Evolutionary conservation across 2,797 vertebrate species (phyloP), one percentile per base, ranked within the genome.

Genomic region (Cyprinodon diabolis): DNA sequence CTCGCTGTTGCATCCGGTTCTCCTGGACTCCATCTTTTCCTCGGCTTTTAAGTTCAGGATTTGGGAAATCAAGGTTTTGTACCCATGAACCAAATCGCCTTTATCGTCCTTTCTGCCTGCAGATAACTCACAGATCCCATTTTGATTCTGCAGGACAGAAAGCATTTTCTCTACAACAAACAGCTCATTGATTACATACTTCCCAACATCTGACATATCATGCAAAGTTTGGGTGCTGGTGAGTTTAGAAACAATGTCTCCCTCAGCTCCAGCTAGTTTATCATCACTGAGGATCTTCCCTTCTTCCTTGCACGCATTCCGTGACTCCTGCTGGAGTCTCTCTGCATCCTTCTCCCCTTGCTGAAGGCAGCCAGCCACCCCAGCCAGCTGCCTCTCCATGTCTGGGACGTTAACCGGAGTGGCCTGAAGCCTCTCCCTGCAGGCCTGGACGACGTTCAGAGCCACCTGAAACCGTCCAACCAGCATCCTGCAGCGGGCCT

Each of bases 111-210:
- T 80, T 1, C 87, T 81, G 0, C 86, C 75, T 54, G 86, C 82
- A 47, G 88, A 81, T 11, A 94, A 82, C 55, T 94, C 92, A 2
- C 80, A 77, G 52, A 94, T 84, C 14, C 86, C 74, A 10, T 82
- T 90, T 0, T 92, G 94, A 66, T 88, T 95, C 90, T 94, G 93
- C 52, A 99, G 76, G 48, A 95, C 95, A 55, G 95, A 94, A 0
- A 95, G 90, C 81, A 98, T 96, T 52, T 94, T 96, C 77, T 91
- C 94, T n/a, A 98, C 90, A 5, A 97, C 78, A 21, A 95, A 88
- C 5, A 96, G 90, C 87, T 98, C 96, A 79, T 94, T 93, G 6
- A 90, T 91, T 74, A 98, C 82, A 69, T 73, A 82, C 58, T 49
- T 86, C 15, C 75, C 74, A 35, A 87, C 76, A 37, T 76, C 88